Percentiles rank a stretch among this genome's conserved stretches.
Evolutionary conservation across 2,888 invertebrate genomes (phyloP).

Genomic region (Hydraecia micacea): DNA sequence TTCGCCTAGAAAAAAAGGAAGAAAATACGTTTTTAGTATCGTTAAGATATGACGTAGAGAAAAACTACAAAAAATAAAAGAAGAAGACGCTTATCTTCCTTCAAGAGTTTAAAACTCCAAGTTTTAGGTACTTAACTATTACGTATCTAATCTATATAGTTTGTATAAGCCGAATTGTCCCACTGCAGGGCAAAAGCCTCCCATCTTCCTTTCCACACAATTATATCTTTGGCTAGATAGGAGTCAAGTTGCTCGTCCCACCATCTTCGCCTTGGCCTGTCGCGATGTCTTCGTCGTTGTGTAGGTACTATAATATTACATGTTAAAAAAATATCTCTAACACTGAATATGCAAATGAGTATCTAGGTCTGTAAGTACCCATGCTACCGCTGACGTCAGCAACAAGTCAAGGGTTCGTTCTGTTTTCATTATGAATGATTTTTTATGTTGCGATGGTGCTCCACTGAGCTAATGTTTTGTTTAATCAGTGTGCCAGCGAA

Average conservation of each 20-base stretch:
- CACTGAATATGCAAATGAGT: slow-evolving; percentile 17
- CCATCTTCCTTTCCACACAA: not conserved
- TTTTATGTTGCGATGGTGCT: slow-evolving; percentile 44
- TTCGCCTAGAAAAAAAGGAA: too few relatives aligned
- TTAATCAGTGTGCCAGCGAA: slow-evolving; percentile 43
- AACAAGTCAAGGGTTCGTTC: slow-evolving; percentile 48
- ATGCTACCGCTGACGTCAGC: slow-evolving; percentile 51
- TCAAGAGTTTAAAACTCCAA: not conserved
- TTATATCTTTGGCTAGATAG: not conserved
- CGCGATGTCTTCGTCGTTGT: not conserved
- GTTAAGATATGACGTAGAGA: too few relatives aligned
- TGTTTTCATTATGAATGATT: slow-evolving; percentile 46
- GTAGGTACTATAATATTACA: not conserved
- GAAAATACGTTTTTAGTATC: too few relatives aligned
- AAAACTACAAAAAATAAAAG: too few relatives aligned
- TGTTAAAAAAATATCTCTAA: not conserved
- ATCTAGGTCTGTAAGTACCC: not conserved
- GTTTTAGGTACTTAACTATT: not conserved
- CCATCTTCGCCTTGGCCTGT: not conserved
- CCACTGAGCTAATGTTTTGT: slow-evolving; percentile 48
- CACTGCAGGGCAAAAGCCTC: not conserved
- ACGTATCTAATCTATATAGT: too few relatives aligned
- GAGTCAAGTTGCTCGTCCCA: too few relatives aligned
- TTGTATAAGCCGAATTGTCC: not conserved
- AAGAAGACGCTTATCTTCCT: too few relatives aligned